These are phyloP conservation scores for Lepisosteus osseus DNA, from an alignment of 2,113 vertebrate species.

Conservation along the genomic window DNA sequence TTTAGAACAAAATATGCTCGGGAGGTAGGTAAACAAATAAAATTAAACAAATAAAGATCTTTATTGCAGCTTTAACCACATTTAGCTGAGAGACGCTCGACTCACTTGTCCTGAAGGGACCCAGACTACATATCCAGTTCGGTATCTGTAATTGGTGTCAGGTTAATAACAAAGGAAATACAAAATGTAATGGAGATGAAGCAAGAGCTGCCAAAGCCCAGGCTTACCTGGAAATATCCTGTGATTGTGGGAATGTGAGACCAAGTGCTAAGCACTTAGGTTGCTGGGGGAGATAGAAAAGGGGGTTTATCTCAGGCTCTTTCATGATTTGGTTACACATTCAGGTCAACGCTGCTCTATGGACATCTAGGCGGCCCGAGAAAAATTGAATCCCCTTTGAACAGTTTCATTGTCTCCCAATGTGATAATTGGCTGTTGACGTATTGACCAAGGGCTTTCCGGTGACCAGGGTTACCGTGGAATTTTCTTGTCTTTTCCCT, in stretches of 20 bases:
- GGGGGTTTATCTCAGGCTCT: constrained; percentile 4
- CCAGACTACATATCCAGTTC: constrained; percentile 13
- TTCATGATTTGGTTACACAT: constrained; percentile 18
- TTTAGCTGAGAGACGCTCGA: too few relatives aligned
- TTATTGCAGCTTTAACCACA: too few relatives aligned
- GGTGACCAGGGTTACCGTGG: constrained; percentile 26
- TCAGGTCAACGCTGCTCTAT: constrained; percentile 12
- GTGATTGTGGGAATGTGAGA: constrained; percentile 22
- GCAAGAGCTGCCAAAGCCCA: constrained; percentile 10
- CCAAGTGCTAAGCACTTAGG: constrained; percentile 12
- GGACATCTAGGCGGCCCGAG: constrained; percentile 12
- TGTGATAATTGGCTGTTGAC: constrained; percentile 33
- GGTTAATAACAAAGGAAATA: background rate
- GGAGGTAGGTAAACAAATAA: too few relatives aligned
- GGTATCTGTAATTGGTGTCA: background rate
- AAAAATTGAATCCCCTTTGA: constrained; percentile 24
- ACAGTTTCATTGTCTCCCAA: constrained; percentile 26
- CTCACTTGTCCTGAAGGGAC: background rate
- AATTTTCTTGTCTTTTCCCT: constrained; percentile 31
- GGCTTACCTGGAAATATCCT: constrained; percentile 31
- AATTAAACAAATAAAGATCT: too few relatives aligned
- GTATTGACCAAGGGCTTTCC: constrained; percentile 29
- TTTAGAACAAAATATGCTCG: too few relatives aligned
- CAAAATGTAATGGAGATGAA: too few relatives aligned
- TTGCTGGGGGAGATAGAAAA: background rate